Conservation (phyloP, 2,888 invertebrate genomes). For the Ditylenchus weischeri region DNA sequence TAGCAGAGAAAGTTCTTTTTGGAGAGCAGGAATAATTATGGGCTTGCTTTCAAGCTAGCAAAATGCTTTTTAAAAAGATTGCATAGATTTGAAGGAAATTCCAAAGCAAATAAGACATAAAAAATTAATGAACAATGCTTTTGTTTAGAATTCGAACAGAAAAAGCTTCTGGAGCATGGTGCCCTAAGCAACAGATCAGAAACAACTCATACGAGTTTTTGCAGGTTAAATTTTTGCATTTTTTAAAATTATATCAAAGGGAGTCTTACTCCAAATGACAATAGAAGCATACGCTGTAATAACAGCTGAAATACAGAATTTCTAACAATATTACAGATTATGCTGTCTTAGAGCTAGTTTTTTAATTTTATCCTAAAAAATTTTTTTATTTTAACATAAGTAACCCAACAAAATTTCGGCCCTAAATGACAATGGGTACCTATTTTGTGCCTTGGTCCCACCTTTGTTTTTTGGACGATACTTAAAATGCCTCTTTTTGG, state of each 20-base stretch:
- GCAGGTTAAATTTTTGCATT: slow-evolving; percentile 34
- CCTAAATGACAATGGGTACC: too few species aligned
- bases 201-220: slow-evolving; percentile 47
- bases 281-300: too few species aligned
- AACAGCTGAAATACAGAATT: neutral
- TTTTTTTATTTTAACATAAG: too few species aligned
- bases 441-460: too few species aligned
- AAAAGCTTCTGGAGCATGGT: slow-evolving; percentile 84
- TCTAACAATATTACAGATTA: neutral
- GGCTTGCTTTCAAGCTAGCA: slow-evolving; percentile 1
- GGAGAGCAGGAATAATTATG: slow-evolving; percentile 1
- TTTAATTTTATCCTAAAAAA: neutral
- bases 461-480: too few species aligned
- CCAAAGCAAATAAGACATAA: slow-evolving; percentile 8
- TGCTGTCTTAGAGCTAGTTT: neutral
- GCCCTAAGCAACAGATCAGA: slow-evolving; percentile 69
- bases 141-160: slow-evolving; percentile 75
- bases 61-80: neutral
- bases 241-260: too few species aligned
- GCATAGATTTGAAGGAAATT: slow-evolving; percentile 7
- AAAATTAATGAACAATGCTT: slow-evolving; percentile 5
- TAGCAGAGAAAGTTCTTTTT: neutral
- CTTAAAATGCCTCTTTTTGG: too few species aligned
- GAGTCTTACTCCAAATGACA: too few species aligned
- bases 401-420: too few species aligned